Evolutionary conservation across 2,888 invertebrate genomes (phyloP).

Genomic region (Ennomos erosarius): DNA sequence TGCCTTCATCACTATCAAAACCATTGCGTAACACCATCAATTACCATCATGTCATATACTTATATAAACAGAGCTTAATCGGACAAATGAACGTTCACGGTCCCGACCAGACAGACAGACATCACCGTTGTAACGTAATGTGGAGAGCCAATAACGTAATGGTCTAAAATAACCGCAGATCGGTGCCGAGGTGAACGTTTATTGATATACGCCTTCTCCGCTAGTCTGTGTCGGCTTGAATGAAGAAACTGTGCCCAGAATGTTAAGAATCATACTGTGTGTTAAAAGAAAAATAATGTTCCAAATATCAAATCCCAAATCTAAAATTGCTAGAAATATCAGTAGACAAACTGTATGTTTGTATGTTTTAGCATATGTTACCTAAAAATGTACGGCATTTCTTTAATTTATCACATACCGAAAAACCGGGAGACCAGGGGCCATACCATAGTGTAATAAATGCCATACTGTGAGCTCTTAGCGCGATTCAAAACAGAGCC

Average conservation of each 20-base stretch:
- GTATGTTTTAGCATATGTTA: too few relatives aligned
- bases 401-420: too few relatives aligned
- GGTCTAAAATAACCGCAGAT: constrained; percentile 50
- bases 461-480: too few relatives aligned
- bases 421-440: too few relatives aligned
- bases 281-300: too few relatives aligned
- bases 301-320: too few relatives aligned
- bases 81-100: constrained; percentile 46
- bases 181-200: constrained; percentile 53
- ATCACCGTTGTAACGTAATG: constrained; percentile 11
- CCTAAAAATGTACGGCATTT: too few relatives aligned
- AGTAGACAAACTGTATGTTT: too few relatives aligned
- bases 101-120: constrained; percentile 27
- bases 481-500: too few relatives aligned
- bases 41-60: constrained; percentile 12
- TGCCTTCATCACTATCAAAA: constrained; percentile 1
- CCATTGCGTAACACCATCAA: constrained; percentile 8
- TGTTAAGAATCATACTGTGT: not conserved
- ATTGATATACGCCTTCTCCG: constrained; percentile 22
- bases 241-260: constrained; percentile 5
- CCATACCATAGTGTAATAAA: too few relatives aligned
- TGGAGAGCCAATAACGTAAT: constrained; percentile 44
- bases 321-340: too few relatives aligned
- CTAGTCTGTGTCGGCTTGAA: not conserved
- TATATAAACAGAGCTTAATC: constrained; percentile 21